Base-by-base conservation (phyloP, 2,113 vertebrate species). In the Meriones unguiculatus region DNA sequence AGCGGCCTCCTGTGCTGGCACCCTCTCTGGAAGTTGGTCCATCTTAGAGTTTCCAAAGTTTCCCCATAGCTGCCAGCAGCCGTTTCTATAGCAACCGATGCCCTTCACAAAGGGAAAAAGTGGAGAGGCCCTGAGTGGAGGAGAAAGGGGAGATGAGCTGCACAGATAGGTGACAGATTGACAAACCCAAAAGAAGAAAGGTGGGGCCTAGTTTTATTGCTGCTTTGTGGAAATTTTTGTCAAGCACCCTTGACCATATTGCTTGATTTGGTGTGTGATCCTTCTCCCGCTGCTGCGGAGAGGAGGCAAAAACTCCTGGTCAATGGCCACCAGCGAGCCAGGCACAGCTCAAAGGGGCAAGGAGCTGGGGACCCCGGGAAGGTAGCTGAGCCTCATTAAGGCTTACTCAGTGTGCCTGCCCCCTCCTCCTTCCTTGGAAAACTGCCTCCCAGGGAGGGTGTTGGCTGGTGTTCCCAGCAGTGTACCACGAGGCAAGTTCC, bases 31-130 rank as follows among this genome's bases (percentile, higher is more conserved):
- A 54, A 73, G 14, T 57, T 12, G 15, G 64, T 59, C 57, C 54
- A 35, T 35, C 62, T 62, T 52, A 62, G 3, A 4, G 9, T 78
- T 95, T 95, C 97, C 88, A 96, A 87, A 76, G 17, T 46, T 57
- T 91, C 91, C 64, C 93, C 82, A 38, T 11, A 92, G 94, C 87
- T 62, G 91, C 94, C 88, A 92, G 93, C 90, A 15, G 1, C 92
- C 82, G 97, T 98, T 98, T 96, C 98, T 98, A 97, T 98, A 90
- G 98, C 57, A 89, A 98, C 97, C 70, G 75, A 46, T 65, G 22
- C 87, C 90, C 89, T 95, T 94, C 87, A 35, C 64, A 54, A 82
- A 59, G 57, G 69, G 73, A 2, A 59, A 52, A 22, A 3, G 0
- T 54, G 64, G 77, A 86, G 52, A 41, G 77, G 82, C 50, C 32